These are phyloP conservation scores for Pollenia griseotomentosa DNA, from an alignment of 2,888 invertebrate species.

Conservation along the genomic window DNA sequence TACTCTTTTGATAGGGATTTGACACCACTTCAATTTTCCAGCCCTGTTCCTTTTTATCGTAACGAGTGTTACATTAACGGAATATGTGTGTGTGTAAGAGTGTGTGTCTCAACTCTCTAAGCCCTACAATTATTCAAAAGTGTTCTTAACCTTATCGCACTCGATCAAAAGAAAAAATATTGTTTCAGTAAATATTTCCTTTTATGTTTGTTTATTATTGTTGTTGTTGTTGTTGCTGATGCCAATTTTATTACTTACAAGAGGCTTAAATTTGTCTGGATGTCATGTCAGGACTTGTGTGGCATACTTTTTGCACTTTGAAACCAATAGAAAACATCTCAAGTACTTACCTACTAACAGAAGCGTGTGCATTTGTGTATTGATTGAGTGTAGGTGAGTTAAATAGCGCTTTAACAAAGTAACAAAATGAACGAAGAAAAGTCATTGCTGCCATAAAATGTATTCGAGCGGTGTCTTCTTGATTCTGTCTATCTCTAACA, in stretches of 20 bases:
- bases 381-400: too few relatives aligned
- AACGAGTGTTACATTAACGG: too few relatives aligned
- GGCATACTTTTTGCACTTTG: not conserved
- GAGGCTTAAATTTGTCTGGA: not conserved
- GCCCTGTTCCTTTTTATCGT: too few relatives aligned
- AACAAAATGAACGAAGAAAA: not conserved
- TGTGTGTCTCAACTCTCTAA: too few relatives aligned
- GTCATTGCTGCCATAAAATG: not conserved
- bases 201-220: not conserved
- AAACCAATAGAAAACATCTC: not conserved
- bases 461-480: not conserved
- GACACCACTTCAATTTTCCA: too few relatives aligned
- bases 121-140: too few relatives aligned
- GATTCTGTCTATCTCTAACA: not conserved
- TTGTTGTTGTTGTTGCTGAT: not conserved
- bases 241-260: conserved; percentile 5
- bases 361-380: not conserved
- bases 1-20: too few relatives aligned
- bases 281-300: not conserved
- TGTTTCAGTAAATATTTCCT: conserved; percentile 22
- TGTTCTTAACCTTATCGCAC: not conserved
- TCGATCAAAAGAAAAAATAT: conserved; percentile 15
- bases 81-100: not conserved
- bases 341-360: not conserved
- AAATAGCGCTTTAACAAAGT: not conserved